Base-by-base conservation (phyloP, 2,888 invertebrate species). In the Trachelus stipa region DNA sequence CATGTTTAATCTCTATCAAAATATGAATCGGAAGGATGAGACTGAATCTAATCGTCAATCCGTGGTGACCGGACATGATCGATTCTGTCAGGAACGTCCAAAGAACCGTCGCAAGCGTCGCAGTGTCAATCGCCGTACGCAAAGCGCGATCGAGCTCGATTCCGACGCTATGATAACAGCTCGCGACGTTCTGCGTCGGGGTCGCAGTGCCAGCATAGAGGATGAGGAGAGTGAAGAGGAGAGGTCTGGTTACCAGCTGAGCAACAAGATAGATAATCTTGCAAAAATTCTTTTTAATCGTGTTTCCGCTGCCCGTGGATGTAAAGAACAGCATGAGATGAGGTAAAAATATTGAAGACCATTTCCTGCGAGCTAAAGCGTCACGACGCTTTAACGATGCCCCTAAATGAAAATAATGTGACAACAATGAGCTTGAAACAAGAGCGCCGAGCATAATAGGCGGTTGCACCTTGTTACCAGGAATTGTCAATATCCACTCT, bases 1-100 rank as follows among this genome's bases (percentile, higher is more conserved):
- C 76, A 96, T 96, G 96, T 96, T 96, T 90, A 96, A 96, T 86
- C 92, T 96, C 80, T 96, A 96, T 86, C 95, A 95, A 86, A 95
- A 93, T 82, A 94, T 96, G 91, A 93, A 94, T 85, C 93, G 94
- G 31, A 93, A 93, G 77, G 93, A 92, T 34, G 93, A 92, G 6
- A 92, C 89, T 86, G 93, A 92, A 81, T 80, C 4, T 83, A 85
- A 75, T 85, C 87, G 1, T 87, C 93, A 92, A 83, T 90, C 93
- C 0, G 94, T 95, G 86, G 94, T 95, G 3, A 97, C 96, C 11
- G 97, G 96, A 0, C 97, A 97, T 86, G 97, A 97, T 87, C 93
- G 96, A 85, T 97, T 96, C 89, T 96, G 95, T 86, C 95, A 95
- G 88, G 94, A 95, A 79, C 92, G 95, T 1, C 93, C 94, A 1